Evolutionary conservation across 2,113 vertebrate genomes (phyloP).

Genomic region (Scytalopus superciliaris): DNA sequence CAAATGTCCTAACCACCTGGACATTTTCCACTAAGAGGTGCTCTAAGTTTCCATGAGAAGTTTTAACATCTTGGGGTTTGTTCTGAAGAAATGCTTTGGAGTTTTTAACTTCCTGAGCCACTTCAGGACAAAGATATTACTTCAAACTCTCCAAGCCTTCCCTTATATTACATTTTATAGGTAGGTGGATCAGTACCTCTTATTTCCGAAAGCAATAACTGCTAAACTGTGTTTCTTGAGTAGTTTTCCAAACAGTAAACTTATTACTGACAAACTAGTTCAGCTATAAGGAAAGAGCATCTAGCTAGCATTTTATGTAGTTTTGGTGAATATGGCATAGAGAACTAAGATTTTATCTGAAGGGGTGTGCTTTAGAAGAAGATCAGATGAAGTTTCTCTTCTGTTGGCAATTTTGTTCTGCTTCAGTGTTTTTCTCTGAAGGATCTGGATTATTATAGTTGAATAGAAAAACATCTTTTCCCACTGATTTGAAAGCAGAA

Average conservation of each 20-base stretch:
- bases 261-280: background rate
- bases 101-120: background rate
- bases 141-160: background rate
- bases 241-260: background rate
- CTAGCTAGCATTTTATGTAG: background rate
- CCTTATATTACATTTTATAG: slow-evolving; percentile 6
- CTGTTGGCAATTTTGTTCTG: background rate
- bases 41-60: background rate
- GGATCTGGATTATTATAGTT: background rate
- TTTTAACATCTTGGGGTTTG: background rate
- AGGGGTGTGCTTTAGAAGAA: background rate
- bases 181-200: background rate
- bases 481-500: slow-evolving; percentile 2
- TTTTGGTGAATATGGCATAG: background rate
- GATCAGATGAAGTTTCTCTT: background rate
- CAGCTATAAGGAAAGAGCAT: background rate
- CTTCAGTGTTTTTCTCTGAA: background rate
- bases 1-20: background rate
- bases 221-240: background rate
- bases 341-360: background rate
- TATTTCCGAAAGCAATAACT: background rate
- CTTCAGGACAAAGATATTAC: slow-evolving; percentile 2
- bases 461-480: background rate
- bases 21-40: background rate
- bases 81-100: background rate